These are phyloP conservation scores for Galbula dea DNA, from an alignment of 2,113 vertebrate genomes.

Conservation along the genomic window DNA sequence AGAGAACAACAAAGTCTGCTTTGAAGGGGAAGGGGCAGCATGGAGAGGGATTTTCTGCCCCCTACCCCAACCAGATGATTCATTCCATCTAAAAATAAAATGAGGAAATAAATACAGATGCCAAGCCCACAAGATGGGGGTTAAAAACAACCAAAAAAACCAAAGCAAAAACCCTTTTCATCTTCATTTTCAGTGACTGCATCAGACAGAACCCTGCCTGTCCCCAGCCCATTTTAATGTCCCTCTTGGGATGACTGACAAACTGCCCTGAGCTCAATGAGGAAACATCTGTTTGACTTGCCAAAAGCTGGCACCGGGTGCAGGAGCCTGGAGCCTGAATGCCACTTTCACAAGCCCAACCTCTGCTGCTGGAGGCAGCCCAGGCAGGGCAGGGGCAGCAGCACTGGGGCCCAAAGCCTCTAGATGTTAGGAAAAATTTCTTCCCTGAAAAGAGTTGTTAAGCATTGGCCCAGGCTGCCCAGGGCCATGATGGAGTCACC, in stretches of 20 bases:
- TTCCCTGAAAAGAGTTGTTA: too few relatives aligned
- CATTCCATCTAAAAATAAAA: constrained; percentile 40
- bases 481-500: too few relatives aligned
- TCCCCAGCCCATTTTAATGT: constrained; percentile 29
- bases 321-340: background rate
- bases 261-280: constrained; percentile 3
- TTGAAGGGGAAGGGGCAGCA: background rate
- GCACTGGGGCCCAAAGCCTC: background rate
- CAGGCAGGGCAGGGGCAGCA: background rate
- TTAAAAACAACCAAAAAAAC: background rate
- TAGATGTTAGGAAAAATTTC: too few relatives aligned
- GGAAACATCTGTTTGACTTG: constrained; percentile 64
- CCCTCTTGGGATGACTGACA: constrained; percentile 47
- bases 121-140: background rate
- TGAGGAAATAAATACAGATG: constrained; percentile 5
- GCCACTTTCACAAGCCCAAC: constrained; percentile 2
- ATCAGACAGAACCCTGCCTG: constrained; percentile 30
- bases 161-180: background rate
- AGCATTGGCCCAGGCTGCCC: too few relatives aligned
- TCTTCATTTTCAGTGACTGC: constrained; percentile 23
- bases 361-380: background rate
- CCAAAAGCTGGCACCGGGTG: constrained; percentile 13
- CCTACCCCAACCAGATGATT: background rate
- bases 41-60: background rate
- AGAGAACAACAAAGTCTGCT: background rate